phyloP scores from a whole-genome alignment of 2,797 vertebrate species.

The Sebastes kiyomatsui region DNA sequence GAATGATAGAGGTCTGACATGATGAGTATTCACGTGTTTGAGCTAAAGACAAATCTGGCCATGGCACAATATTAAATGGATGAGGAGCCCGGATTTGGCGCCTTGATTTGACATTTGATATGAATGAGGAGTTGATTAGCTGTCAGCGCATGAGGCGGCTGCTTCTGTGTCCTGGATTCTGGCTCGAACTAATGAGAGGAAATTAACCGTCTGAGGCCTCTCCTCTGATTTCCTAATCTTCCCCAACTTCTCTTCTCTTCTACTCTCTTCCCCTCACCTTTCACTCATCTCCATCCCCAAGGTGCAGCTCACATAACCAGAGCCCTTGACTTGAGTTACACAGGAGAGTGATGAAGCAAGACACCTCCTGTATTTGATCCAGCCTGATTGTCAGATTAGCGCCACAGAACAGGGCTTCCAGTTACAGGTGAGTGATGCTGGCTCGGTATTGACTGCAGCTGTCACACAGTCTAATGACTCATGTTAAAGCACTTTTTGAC shows the following conservation, averaged over 20 bases:
- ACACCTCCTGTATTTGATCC: constrained; percentile 55
- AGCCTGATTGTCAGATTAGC: constrained; percentile 60
- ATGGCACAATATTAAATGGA: constrained; percentile 70
- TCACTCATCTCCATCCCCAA: constrained; percentile 1
- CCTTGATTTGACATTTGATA: constrained; percentile 73
- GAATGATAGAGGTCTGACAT: constrained; percentile 50
- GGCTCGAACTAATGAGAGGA: constrained; percentile 68
- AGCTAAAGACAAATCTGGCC: constrained; percentile 68
- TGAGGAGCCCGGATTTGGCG: constrained; percentile 41
- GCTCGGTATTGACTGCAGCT: constrained; percentile 62
- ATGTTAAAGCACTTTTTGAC: constrained; percentile 63
- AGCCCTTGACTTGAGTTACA: constrained; percentile 44
- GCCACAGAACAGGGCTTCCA: constrained; percentile 49
- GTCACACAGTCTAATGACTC: constrained; percentile 68
- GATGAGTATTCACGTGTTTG: constrained; percentile 54
- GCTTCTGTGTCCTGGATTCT: constrained; percentile 47
- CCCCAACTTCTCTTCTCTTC: constrained; percentile 13
- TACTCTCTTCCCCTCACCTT: not conserved
- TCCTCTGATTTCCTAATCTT: constrained; percentile 48
- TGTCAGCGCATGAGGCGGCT: constrained; percentile 50
- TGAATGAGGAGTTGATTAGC: constrained; percentile 72
- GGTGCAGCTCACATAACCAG: constrained; percentile 3
- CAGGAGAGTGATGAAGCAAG: constrained; percentile 56
- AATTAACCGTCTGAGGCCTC: constrained; percentile 63
- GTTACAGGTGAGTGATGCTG: constrained; percentile 63